Evolutionary conservation across 2,888 invertebrate genomes (phyloP), one percentile per base, ranked within the genome.

Genomic region (Mellilla xanthometata): DNA sequence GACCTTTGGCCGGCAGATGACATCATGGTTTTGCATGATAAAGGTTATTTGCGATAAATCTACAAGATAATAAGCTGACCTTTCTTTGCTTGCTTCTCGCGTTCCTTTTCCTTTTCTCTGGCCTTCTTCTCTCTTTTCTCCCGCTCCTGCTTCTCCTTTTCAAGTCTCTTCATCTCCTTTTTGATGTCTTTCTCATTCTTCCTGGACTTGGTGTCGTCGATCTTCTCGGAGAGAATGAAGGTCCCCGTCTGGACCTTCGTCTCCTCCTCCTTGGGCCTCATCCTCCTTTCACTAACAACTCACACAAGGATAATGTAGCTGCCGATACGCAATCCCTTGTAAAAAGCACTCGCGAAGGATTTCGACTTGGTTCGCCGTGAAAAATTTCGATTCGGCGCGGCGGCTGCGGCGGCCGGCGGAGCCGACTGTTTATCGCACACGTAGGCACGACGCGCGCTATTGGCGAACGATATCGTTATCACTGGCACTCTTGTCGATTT

Each of bases 171-270:
- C 79, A 87, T 86, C 56, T 91, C 91, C 63, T 90, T 90, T 68
- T 90, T 90, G 55, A 90, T 61, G 29, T 90, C 91, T 62, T 90
- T 90, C 44, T 86, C 87, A 58, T 57, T 86, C 57, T 83, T 90
- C 68, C 81, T 86, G 56, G 78, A 75, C 70, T 89, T 85, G 39
- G 87, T 82, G 60, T 90, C 88, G 65, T 90, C 90, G 35, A 89
- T 87, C 64, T 91, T 91, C 68, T 92, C 92, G 58, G 91, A 88
- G 61, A 92, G 72, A 47, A 92, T 92, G 68, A 92, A 88, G 57
- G 91, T 88, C 65, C 90, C 90, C 49, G 81, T 79, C 57, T 88
- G 86, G 71, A 85, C 65, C 58, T 84, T 86, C 52, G 76, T 53
- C 60, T 85, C 86, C 64, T 81, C 80, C 53, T 87, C 89, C 66